Base-by-base conservation (phyloP, 2,888 invertebrate genomes). In the Mesoligia furuncula region DNA sequence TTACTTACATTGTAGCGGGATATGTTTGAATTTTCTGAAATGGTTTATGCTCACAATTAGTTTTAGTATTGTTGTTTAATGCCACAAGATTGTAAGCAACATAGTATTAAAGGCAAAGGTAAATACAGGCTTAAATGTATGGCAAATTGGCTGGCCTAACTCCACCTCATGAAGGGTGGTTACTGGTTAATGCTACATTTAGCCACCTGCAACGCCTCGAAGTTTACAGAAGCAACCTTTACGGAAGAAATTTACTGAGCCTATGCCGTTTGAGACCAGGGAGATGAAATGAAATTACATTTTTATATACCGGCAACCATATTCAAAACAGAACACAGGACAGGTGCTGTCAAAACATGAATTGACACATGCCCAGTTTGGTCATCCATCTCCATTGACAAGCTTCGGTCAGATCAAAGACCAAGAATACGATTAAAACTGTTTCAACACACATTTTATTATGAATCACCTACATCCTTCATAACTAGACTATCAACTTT, bases 401-500 rank as follows among this genome's bases (percentile, higher is more conserved):
- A 54, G 45, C 36, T 57, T 48, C 82, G 86, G 83, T 51, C 24
- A 13, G 57, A 73, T 83, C 68, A 80, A 86, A 72, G 67, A 54
- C n/a, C 42, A 80, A 72, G 51, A 68, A 86, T 84, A 59, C 73
- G 69, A 85, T 87, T 66, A 77, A 82, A 82, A 87, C 77, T 74
- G 61, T 86, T 81, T 85, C 85, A 84, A 84, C 68, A 81, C 13
- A 76, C n/a, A 67, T 73, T 79, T 72, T 64, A 81, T 75, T 78
- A 86, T 90, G 90, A 89, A 75, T 89, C 90, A 90, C 73, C 64
- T 31, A 77, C 73, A 87, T 85, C 79, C 79, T 80, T 80, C 65
- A 74, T 86, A 86, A 88, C 85, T 84, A 87, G 87, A 85, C 42
- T 80, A 80, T 86, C 81, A 77, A 85, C 62, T 88, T 88, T 86